Evolutionary conservation across 2,797 vertebrate genomes (phyloP).

Genomic region (Agapornis canus): DNA sequence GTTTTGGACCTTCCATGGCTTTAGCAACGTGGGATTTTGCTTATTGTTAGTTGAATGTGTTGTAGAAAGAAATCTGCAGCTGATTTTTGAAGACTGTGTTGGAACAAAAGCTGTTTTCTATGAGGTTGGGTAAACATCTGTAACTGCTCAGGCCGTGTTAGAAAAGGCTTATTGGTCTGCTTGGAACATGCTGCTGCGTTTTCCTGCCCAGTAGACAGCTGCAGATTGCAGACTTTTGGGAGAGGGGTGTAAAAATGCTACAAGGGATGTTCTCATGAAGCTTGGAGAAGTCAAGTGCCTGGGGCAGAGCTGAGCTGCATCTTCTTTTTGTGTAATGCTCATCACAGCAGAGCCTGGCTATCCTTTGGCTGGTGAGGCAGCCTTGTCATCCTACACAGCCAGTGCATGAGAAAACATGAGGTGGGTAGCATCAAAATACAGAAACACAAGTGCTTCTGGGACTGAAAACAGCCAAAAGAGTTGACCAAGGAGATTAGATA

Average conservation of each 20-base stretch:
- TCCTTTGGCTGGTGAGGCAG: not conserved
- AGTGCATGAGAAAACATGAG: fast-evolving
- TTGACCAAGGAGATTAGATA: not conserved
- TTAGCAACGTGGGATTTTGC: not conserved
- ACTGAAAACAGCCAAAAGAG: not conserved
- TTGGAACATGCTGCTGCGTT: not conserved
- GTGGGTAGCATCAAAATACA: not conserved
- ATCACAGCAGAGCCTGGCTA: not conserved
- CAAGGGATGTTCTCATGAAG: not conserved
- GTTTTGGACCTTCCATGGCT: not conserved
- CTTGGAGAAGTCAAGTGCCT: not conserved
- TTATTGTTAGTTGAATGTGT: not conserved
- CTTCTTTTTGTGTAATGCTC: not conserved
- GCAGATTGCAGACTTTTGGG: not conserved
- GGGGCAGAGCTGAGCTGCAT: not conserved
- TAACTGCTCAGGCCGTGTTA: not conserved
- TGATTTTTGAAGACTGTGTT: not conserved
- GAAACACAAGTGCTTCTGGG: not conserved
- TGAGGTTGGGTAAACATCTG: not conserved
- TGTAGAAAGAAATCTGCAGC: not conserved
- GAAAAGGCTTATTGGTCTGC: not conserved
- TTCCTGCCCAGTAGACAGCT: not conserved
- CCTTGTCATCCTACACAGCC: not conserved
- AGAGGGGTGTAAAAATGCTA: not conserved
- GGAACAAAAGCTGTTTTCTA: not conserved